Base-by-base conservation (phyloP, 2,888 invertebrate species). In the Leptopilina drosophilae region DNA sequence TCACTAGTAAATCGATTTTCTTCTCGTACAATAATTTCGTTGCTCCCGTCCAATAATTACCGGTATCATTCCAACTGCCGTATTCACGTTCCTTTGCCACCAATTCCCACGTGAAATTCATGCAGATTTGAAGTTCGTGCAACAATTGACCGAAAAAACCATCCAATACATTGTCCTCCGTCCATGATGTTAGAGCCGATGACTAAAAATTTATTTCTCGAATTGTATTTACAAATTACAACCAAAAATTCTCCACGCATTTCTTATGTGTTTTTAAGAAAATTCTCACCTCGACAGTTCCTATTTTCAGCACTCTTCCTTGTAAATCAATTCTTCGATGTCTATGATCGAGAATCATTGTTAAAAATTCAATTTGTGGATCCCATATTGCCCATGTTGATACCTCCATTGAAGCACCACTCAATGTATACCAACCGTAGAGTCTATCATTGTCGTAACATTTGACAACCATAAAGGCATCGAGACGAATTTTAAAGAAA, bases 351-450 rank as follows among this genome's bases (percentile, higher is more conserved):
- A 49, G 14, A 14, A 69, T 26, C 53, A 26, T 69, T 53, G 49
- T 49, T 20, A 53, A 14, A 53, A 26, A 69, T 26, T 7, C 8
- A 26, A 49, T 26, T 12, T 53, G 9, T 3, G 69, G 69, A 69
- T 69, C 26, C 53, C 53, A 69, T 26, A 69, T 53, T 3, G 69
- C 53, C 69, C 69, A 69, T 20, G 20, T 14, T 69, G 20, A 49
- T 3, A 15, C 6, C 2, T 12, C 5, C 12, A 8, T 69, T 11
- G 3, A 11, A 46, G 33, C 8, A 6, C 49, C 26, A 69, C 53
- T 49, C 12, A 26, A 26, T 69, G 69, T 69, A 26, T 69, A 69
- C 69, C 49, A 69, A 53, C 12, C 26, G 26, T 14, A 14, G 12
- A 69, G 26, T 69, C 14, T 69, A 53, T 69, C 53, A 53, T 56